Percentiles rank a stretch among this genome's conserved stretches.
Evolutionary conservation across 2,888 invertebrate species (phyloP).

Genomic region (Lasioglossum vierecki): DNA sequence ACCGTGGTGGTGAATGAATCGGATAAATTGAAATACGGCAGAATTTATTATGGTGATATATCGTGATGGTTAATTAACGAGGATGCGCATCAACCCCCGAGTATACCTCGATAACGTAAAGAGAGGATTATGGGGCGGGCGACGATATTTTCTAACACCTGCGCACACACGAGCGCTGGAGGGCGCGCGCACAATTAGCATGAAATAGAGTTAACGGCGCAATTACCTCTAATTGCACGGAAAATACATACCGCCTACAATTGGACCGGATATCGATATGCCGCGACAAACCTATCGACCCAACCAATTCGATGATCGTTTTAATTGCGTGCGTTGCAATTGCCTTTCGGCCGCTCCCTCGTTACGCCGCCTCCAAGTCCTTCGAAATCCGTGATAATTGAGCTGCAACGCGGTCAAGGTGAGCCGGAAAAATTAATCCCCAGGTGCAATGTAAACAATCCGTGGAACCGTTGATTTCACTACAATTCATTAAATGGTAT

Average conservation of each 20-base stretch:
- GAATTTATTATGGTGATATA: not conserved
- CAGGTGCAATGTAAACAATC: not conserved
- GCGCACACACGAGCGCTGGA: not conserved
- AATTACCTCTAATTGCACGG: slow-evolving; percentile 46
- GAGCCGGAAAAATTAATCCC: not conserved
- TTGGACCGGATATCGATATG: slow-evolving; percentile 22
- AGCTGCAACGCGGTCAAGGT: not conserved
- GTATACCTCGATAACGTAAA: not conserved
- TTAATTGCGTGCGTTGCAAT: slow-evolving; percentile 1
- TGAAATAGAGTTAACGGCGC: slow-evolving; percentile 33
- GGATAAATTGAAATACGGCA: not conserved
- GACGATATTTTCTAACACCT: slow-evolving; percentile 51
- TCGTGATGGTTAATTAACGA: not conserved
- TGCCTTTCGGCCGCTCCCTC: not conserved
- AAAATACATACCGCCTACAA: slow-evolving; percentile 32
- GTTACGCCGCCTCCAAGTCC: not conserved
- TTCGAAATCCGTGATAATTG: slow-evolving; percentile 7
- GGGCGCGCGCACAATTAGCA: slow-evolving; percentile 22
- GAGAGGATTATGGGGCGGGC: slow-evolving; percentile 19
- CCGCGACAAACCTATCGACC: not conserved
- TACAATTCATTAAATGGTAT: not conserved
- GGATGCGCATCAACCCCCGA: not conserved
- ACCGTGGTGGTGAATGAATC: not conserved
- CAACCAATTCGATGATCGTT: slow-evolving; percentile 19
- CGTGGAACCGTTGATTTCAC: no score